These are phyloP conservation scores for Criorhina ranunculi DNA, from an alignment of 2,888 invertebrate species.

Conservation along the genomic window DNA sequence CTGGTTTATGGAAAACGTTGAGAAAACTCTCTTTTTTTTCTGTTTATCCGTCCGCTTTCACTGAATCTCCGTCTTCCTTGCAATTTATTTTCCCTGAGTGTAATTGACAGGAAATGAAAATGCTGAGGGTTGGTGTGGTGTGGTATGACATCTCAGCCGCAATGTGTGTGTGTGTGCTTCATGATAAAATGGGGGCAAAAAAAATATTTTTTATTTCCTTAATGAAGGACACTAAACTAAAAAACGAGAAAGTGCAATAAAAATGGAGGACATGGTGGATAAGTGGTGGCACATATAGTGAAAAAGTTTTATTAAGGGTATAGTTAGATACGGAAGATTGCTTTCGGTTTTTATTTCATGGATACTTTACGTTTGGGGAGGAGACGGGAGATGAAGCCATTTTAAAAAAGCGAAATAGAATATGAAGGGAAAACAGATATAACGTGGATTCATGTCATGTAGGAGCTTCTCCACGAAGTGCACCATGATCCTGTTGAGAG, in stretches of 20 bases:
- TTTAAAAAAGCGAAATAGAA: too few species aligned
- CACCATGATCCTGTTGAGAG: too few species aligned
- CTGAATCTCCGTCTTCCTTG: not conserved
- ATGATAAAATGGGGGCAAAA: not conserved
- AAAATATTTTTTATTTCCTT: not conserved
- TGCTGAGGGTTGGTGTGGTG: not conserved
- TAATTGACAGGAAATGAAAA: constrained; percentile 56
- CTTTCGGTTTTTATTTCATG: constrained; percentile 7
- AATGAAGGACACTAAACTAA: not conserved
- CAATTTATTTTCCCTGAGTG: constrained; percentile 48
- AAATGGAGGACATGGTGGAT: too few species aligned
- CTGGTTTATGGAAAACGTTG: not conserved
- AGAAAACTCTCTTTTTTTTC: not conserved
- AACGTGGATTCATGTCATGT: too few species aligned
- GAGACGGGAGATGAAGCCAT: not conserved
- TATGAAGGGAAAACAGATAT: too few species aligned
- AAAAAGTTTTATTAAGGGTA: too few species aligned
- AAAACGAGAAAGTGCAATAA: not conserved
- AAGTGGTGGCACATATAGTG: too few species aligned
- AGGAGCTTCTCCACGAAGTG: too few species aligned
- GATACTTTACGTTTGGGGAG: not conserved
- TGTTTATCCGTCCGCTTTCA: not conserved
- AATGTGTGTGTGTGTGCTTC: not conserved
- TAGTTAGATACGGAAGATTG: not conserved
- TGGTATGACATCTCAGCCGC: not conserved